Conservation (phyloP, 2,113 vertebrate species). For the Pygoscelis adeliae region DNA sequence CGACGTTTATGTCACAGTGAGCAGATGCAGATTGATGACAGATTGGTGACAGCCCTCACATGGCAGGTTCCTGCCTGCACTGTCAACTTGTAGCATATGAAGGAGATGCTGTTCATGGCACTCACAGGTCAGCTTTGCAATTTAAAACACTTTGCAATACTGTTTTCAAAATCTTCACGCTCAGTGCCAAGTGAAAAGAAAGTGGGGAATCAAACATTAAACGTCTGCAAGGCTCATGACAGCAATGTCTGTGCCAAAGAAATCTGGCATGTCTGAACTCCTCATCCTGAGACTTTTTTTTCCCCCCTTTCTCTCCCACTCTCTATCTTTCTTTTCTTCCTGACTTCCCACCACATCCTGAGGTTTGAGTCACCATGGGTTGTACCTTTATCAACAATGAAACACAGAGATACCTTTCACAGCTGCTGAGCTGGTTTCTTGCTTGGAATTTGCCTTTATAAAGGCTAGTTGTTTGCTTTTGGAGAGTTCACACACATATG, state of each 20-base stretch:
- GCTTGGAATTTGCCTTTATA: slow-evolving; percentile 26
- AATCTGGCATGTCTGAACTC: slow-evolving; percentile 31
- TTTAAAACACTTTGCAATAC: neutral
- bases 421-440: slow-evolving; percentile 15
- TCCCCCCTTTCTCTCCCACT: neutral
- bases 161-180: neutral
- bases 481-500: neutral
- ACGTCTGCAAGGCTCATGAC: slow-evolving; percentile 1
- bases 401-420: slow-evolving; percentile 8
- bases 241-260: neutral
- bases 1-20: neutral
- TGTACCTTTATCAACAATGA: neutral
- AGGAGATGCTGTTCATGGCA: neutral
- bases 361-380: slow-evolving; percentile 1
- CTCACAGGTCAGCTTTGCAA: neutral
- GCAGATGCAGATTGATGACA: neutral
- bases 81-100: neutral
- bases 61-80: neutral
- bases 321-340: slow-evolving; percentile 27
- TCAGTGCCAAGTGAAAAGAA: slow-evolving; percentile 34
- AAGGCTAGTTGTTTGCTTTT: slow-evolving; percentile 31
- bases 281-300: neutral
- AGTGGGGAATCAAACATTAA: slow-evolving; percentile 45
- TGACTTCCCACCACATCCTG: neutral
- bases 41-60: neutral